Evolutionary conservation across 2,888 invertebrate species (phyloP).

Genomic region (Himalopsyche tibetana): DNA sequence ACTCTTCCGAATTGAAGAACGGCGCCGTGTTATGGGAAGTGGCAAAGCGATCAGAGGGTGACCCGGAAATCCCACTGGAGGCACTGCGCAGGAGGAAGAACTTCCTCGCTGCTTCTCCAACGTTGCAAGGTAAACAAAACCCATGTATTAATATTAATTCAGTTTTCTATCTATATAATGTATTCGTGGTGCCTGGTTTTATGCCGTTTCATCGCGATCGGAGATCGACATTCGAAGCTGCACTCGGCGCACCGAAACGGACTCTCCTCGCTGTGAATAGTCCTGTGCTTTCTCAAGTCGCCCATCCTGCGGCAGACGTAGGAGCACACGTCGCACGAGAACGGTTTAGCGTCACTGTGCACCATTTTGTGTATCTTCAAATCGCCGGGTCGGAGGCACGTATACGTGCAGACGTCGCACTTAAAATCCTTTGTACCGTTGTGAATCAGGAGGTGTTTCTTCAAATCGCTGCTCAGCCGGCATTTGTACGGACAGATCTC

Average conservation of each 20-base stretch:
- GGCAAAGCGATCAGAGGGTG: no score
- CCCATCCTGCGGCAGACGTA: background rate
- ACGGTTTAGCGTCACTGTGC: background rate
- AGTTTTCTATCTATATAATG: background rate
- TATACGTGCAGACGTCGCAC: background rate
- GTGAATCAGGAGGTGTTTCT: background rate
- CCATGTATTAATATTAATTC: no score
- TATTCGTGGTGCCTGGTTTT: background rate
- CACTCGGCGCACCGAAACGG: background rate
- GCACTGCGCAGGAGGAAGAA: no score
- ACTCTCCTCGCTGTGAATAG: background rate
- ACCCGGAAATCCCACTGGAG: no score
- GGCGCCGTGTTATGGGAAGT: no score
- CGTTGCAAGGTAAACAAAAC: no score
- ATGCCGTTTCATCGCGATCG: background rate
- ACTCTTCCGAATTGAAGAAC: no score
- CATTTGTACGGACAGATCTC: background rate
- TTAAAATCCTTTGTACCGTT: background rate
- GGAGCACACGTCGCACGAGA: background rate
- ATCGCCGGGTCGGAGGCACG: background rate
- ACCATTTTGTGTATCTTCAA: constrained; percentile 7
- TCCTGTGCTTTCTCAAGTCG: background rate
- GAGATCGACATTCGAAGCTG: background rate
- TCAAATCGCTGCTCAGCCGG: background rate
- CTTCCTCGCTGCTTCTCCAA: no score